Evolutionary conservation across 2,888 invertebrate species (phyloP).

Genomic region (Andrena chrysosceles): DNA sequence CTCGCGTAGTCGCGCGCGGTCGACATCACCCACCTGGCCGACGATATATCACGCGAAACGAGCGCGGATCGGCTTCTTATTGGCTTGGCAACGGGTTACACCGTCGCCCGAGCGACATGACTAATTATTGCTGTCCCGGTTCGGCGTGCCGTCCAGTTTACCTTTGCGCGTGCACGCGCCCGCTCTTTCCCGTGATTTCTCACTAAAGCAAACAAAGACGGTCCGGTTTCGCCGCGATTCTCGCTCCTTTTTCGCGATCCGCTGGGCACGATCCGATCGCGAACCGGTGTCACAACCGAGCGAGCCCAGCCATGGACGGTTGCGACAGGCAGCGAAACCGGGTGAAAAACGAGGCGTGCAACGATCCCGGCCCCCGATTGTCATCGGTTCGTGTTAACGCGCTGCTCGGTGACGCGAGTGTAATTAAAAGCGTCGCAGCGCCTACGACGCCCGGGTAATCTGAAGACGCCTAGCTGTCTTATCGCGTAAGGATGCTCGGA

Average conservation of each 20-base stretch:
- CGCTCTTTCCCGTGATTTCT: conserved; percentile 40
- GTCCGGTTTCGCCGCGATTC: conserved; percentile 33
- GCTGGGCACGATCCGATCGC: neutral
- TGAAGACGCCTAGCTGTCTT: neutral
- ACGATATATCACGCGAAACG: conserved; percentile 71
- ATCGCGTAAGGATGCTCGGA: conserved; percentile 2
- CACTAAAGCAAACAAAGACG: conserved; percentile 39
- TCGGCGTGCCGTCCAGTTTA: conserved; percentile 54
- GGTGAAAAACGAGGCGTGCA: neutral
- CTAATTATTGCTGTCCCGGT: conserved; percentile 65
- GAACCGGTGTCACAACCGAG: neutral
- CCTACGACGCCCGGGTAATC: neutral
- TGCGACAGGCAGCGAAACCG: neutral
- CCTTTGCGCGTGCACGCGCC: conserved; percentile 40
- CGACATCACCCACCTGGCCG: conserved; percentile 70
- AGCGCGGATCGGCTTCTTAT: conserved; percentile 68
- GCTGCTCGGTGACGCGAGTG: neutral
- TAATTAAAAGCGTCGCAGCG: neutral
- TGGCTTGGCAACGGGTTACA: conserved; percentile 56
- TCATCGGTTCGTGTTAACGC: neutral
- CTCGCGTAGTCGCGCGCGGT: conserved; percentile 25
- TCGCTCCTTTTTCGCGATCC: conserved; percentile 44
- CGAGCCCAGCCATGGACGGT: neutral
- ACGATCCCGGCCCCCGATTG: neutral
- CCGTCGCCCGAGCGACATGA: conserved; percentile 56